A percentile compares a stretch with the other conserved stretches of the same genome.
Conservation (phyloP, 2,113 vertebrate genomes). For the Alethe castanea region DNA sequence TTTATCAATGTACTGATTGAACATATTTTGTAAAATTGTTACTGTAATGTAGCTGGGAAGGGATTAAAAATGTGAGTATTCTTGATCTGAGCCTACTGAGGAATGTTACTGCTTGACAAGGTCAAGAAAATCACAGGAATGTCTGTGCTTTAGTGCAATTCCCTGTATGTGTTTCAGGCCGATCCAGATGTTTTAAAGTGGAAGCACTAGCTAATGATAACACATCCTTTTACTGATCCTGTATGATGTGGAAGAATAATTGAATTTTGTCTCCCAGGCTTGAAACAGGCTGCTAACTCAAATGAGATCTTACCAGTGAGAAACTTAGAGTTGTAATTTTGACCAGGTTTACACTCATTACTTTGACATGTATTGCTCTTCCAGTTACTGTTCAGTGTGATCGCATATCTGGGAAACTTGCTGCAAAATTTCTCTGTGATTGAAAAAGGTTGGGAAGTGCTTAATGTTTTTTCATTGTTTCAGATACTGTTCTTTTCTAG, state of each 20-base stretch:
- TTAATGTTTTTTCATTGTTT: background rate
- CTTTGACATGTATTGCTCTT: background rate
- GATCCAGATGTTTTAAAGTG: background rate
- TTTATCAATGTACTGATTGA: background rate
- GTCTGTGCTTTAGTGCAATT: background rate
- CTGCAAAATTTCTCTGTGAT: background rate
- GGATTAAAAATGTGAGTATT: background rate
- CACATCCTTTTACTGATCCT: background rate
- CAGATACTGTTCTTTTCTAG: background rate
- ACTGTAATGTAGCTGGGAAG: background rate
- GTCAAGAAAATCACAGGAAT: background rate
- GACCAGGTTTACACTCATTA: background rate
- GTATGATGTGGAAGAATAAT: background rate
- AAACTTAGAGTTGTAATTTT: background rate
- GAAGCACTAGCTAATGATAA: background rate
- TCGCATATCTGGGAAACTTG: background rate
- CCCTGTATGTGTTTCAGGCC: background rate
- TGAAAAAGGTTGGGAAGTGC: background rate
- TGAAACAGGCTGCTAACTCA: background rate
- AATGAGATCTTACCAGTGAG: background rate
- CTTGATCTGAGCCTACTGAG: background rate
- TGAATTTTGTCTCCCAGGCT: background rate
- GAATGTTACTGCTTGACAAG: background rate
- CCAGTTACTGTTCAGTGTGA: background rate
- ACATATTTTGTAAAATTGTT: background rate